These are phyloP conservation scores for Idaea aversata DNA, from an alignment of 2,888 invertebrate species.

Conservation along the genomic window DNA sequence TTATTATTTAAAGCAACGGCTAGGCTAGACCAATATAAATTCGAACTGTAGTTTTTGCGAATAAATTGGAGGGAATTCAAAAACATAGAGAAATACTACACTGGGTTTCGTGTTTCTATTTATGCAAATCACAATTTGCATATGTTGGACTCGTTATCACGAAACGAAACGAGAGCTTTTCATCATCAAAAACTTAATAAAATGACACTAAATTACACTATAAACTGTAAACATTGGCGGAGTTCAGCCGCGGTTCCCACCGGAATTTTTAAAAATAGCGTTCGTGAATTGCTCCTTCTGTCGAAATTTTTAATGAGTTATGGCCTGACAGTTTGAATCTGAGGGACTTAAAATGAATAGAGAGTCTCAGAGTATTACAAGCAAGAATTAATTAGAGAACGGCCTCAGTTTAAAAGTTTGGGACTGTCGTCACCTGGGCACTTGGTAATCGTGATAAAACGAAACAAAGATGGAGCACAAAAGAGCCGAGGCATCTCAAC, in stretches of 20 bases:
- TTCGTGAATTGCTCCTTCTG: slow-evolving; percentile 38
- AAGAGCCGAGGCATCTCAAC: slow-evolving; percentile 41
- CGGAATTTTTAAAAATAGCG: slow-evolving; percentile 42
- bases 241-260: slow-evolving; percentile 31
- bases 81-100: slow-evolving; percentile 13
- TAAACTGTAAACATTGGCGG: slow-evolving; percentile 30
- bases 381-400: slow-evolving; percentile 59
- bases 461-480: slow-evolving; percentile 44
- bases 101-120: slow-evolving; percentile 23
- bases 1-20: neutral
- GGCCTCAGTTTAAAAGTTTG: slow-evolving; percentile 53
- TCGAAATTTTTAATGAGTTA: slow-evolving; percentile 56
- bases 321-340: slow-evolving; percentile 32
- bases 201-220: slow-evolving; percentile 36
- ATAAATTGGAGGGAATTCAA: slow-evolving; percentile 3
- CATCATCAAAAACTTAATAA: slow-evolving; percentile 32
- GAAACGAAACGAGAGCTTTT: slow-evolving; percentile 32
- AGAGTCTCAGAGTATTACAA: slow-evolving; percentile 43
- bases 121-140: slow-evolving; percentile 33
- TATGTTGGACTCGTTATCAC: slow-evolving; percentile 30
- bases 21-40: neutral
- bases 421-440: slow-evolving; percentile 54
- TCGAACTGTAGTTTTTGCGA: neutral
- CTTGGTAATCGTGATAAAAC: slow-evolving; percentile 43
- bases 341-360: slow-evolving; percentile 41